phyloP scores from a whole-genome alignment of 2,888 invertebrate genomes.

The Stenchaetothrips biformis region DNA sequence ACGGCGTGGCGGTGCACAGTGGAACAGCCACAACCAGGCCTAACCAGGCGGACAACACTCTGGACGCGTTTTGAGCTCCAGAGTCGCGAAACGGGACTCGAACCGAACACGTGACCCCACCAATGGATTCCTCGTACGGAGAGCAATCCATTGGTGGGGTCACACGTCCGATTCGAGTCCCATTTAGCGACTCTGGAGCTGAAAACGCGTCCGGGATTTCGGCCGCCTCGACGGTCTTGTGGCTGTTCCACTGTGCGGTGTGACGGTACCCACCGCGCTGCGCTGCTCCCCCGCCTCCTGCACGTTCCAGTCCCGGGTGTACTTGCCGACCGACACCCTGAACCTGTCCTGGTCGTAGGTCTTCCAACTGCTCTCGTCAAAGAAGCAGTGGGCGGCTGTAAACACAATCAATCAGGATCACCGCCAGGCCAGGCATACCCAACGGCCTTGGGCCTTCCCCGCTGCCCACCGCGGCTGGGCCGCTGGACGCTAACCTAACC shows the following conservation, averaged over 20 bases:
- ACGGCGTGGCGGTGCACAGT: neutral
- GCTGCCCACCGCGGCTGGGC: neutral
- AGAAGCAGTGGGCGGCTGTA: slow-evolving; percentile 41
- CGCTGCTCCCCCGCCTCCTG: slow-evolving; percentile 38
- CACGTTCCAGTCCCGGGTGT: slow-evolving; percentile 39
- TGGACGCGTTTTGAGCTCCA: neutral
- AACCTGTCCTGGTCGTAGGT: slow-evolving; percentile 34
- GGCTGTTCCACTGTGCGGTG: neutral
- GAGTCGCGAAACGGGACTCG: neutral
- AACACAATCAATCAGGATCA: neutral
- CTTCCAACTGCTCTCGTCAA: slow-evolving; percentile 37
- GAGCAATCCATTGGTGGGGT: neutral
- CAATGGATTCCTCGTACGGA: too few species aligned
- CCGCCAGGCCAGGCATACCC: neutral
- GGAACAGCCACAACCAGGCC: neutral
- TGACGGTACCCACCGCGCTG: slow-evolving; percentile 33
- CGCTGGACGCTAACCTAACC: neutral
- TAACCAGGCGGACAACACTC: neutral
- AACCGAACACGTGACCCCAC: neutral
- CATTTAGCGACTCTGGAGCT: neutral
- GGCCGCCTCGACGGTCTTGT: too few species aligned
- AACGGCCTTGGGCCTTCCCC: neutral
- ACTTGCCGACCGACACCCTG: slow-evolving; percentile 40
- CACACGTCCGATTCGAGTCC: neutral
- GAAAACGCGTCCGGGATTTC: neutral